Percentiles rank a stretch among this genome's conserved stretches.
These are phyloP conservation scores for Lochmaea crataegi DNA, from an alignment of 2,888 invertebrate species.

Conservation along the genomic window DNA sequence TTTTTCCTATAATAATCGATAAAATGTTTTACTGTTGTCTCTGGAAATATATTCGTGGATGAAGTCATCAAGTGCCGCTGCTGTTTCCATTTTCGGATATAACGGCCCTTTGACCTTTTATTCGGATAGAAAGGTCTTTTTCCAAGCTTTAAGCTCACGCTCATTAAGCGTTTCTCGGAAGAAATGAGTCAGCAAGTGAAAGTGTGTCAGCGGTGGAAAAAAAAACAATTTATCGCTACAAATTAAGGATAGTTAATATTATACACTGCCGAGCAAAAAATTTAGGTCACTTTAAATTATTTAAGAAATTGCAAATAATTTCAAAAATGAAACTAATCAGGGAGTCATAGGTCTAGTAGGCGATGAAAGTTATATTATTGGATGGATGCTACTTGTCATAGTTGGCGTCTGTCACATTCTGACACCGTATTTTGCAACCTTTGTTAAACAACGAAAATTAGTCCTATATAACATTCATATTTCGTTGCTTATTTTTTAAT, in stretches of 20 bases:
- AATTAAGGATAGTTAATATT: slow-evolving; percentile 7
- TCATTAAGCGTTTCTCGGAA: slow-evolving; percentile 19
- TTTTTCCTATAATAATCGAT: not conserved
- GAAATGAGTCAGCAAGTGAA: slow-evolving; percentile 21
- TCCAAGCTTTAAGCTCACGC: slow-evolving; percentile 7
- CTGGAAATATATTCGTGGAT: not conserved
- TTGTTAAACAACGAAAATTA: no score
- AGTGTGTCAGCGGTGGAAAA: slow-evolving; percentile 16
- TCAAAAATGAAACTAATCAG: no score
- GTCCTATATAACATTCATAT: no score
- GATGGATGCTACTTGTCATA: no score
- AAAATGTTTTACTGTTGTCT: not conserved
- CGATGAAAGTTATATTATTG: no score
- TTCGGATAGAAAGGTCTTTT: slow-evolving; percentile 13
- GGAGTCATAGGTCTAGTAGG: no score
- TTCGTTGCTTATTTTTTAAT: no score
- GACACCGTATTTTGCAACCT: no score
- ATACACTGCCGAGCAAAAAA: no score
- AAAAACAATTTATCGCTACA: not conserved
- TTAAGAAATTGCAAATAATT: no score
- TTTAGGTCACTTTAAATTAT: no score
- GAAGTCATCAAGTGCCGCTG: slow-evolving; percentile 7
- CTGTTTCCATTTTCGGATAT: slow-evolving; percentile 3
- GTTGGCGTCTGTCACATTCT: no score
- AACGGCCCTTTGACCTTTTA: slow-evolving; percentile 10